A percentile compares a stretch with the other conserved stretches of the same genome.
These are phyloP conservation scores for Propithecus deckenii DNA, from an alignment of 2,797 vertebrate genomes.

Conservation along the genomic window DNA sequence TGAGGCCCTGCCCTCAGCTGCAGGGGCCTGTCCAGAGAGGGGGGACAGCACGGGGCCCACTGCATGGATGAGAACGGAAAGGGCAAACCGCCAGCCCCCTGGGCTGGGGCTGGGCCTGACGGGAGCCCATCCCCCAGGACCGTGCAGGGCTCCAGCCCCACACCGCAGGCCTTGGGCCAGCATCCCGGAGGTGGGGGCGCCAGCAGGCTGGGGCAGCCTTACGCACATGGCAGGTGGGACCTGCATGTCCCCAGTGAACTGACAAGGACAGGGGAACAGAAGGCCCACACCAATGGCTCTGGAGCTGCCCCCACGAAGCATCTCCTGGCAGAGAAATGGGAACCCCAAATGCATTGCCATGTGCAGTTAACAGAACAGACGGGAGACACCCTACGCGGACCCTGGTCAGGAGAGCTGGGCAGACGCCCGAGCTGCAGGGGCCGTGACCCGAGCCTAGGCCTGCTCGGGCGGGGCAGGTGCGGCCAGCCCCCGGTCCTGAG, in stretches of 20 bases:
- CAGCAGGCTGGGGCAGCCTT: neutral
- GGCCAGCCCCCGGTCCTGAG: neutral
- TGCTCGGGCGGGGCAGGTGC: neutral
- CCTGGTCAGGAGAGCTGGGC: neutral
- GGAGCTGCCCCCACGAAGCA: fast-evolving
- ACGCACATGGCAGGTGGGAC: neutral
- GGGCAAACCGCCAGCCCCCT: neutral
- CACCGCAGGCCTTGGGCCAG: neutral
- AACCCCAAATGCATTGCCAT: neutral
- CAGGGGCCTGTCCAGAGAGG: neutral
- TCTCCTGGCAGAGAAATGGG: neutral
- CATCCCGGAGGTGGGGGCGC: neutral
- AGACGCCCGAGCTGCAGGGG: neutral
- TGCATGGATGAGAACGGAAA: neutral
- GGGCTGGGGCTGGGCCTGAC: neutral
- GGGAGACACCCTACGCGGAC: fast-evolving
- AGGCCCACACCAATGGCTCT: neutral
- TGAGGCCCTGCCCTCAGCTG: neutral
- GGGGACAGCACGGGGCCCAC: neutral
- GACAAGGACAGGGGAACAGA: neutral
- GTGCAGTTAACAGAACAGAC: neutral
- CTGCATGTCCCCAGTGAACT: neutral
- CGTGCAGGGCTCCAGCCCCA: neutral
- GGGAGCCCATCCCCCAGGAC: neutral
- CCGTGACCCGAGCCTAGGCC: neutral